Evolutionary conservation across 2,888 invertebrate genomes (phyloP).

Genomic region (Aquatica leii): DNA sequence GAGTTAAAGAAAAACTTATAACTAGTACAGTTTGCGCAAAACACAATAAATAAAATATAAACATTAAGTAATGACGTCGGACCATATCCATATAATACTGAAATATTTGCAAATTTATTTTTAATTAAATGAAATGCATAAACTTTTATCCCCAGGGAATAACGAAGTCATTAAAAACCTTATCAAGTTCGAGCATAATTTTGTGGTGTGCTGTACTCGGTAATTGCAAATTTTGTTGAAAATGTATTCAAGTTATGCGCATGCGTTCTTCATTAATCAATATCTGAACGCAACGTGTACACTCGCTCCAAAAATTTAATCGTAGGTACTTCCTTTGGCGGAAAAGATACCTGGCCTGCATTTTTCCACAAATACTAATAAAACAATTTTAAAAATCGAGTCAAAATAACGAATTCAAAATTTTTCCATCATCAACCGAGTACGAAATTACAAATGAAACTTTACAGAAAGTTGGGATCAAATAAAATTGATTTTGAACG

Average conservation of each 20-base stretch:
- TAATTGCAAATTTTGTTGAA: constrained; percentile 60
- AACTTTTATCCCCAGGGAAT: constrained; percentile 36
- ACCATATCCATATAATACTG: constrained; percentile 28
- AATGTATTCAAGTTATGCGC: constrained; percentile 49
- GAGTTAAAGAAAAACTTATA: too few relatives aligned
- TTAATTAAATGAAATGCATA: constrained; percentile 38
- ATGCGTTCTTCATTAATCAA: constrained; percentile 54
- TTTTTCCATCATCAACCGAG: too few relatives aligned
- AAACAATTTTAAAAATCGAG: neutral
- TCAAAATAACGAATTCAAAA: too few relatives aligned
- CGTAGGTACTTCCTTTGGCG: constrained; percentile 31
- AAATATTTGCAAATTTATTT: constrained; percentile 37
- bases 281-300: constrained; percentile 49
- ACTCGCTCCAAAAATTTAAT: constrained; percentile 47
- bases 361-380: constrained; percentile 4
- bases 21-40: too few relatives aligned
- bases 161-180: constrained; percentile 43
- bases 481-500: too few relatives aligned
- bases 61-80: constrained; percentile 21
- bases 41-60: too few relatives aligned
- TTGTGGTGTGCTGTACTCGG: constrained; percentile 59
- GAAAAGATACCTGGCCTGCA: constrained; percentile 28
- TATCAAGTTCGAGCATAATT: constrained; percentile 55
- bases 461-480: too few relatives aligned
- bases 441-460: too few relatives aligned